Conservation (phyloP, 2,797 vertebrate species). For the Macroramphosus scolopax region DNA sequence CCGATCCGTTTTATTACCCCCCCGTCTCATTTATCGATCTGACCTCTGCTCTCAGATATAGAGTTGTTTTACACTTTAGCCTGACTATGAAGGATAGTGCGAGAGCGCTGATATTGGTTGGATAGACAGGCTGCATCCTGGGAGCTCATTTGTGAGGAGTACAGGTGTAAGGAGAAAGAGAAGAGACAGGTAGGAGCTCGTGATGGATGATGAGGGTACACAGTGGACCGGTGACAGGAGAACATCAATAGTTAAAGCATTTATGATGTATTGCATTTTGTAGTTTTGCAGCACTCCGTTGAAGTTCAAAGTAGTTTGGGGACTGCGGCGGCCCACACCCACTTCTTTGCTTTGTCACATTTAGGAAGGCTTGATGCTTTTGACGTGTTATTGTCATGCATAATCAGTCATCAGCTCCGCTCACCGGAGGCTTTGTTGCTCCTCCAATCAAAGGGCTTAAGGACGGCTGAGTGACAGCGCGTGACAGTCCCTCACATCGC, state of each 20-base stretch:
- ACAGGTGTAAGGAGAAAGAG: conserved; percentile 58
- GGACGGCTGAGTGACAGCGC: conserved; percentile 54
- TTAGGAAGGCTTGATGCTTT: conserved; percentile 49
- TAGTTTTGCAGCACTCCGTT: conserved; percentile 45
- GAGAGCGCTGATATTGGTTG: conserved; percentile 38
- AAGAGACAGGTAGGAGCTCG: conserved; percentile 55
- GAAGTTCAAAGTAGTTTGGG: conserved; percentile 61
- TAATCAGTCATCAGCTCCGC: conserved; percentile 54
- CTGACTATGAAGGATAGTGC: conserved; percentile 31
- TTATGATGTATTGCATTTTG: conserved; percentile 65
- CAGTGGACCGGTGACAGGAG: conserved; percentile 58
- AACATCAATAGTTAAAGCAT: conserved; percentile 68
- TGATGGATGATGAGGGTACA: conserved; percentile 69
- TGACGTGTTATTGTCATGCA: conserved; percentile 59
- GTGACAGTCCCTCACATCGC: conserved; percentile 30
- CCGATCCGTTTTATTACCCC: conserved; percentile 49
- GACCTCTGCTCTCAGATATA: conserved; percentile 21
- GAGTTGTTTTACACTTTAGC: conserved; percentile 47
- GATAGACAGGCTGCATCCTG: conserved; percentile 57
- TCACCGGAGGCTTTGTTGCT: conserved; percentile 55
- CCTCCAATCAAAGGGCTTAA: conserved; percentile 63
- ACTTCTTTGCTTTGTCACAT: conserved; percentile 56
- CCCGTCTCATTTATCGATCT: conserved; percentile 43
- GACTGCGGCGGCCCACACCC: conserved; percentile 55
- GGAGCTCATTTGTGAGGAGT: conserved; percentile 72